Base-by-base conservation (phyloP, 2,113 vertebrate genomes). In the Percina caprodes region DNA sequence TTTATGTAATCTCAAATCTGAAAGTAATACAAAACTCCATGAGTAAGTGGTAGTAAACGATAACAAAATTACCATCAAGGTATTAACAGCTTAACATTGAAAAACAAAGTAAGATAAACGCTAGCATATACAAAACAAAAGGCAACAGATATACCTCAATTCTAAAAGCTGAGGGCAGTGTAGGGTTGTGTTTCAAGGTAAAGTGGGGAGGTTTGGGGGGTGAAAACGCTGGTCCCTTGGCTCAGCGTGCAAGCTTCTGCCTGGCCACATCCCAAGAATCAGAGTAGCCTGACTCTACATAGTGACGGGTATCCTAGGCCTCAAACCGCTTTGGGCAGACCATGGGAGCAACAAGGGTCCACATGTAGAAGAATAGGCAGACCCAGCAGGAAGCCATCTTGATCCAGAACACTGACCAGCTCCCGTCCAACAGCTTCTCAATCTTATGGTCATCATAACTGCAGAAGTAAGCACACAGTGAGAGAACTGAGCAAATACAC, bases 361-460 rank as follows among this genome's bases (percentile, higher is more conserved):
- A 94, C 81, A 97, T 89, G 89, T 99, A 99, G 42, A 99, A 65
- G 42, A 95, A 21, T 46, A 99, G 95, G 78, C 98, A 99, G 60
- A 97, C 72, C 98, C 98, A 99, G 69, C 97, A 98, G 73, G 97
- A 99, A 1, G 82, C 95, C 96, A 99, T 98, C 95, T 99, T 99
- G 88, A 99, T 95, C 98, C 98, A 99, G 95, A 97, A 99, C 81
- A 96, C 96, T 2, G 97, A 99, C 96, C 95, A 96, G 92, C 96
- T 99, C 19, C 96, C 97, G 0, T 94, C 96, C 88, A 99, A 94
- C 84, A 99, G 95, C 74, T 95, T 96, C 93, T 99, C 97, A 7
- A 98, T 97, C 91, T 96, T 93, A 84, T 98, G 97, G 35, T 92
- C 85, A 72, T 97, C 94, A 0, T 96, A 99, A 86, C 98, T 99